Evolutionary conservation across 1,140 invertebrate genomes (phyloP).

Genomic region (Neodiprion lecontei): DNA sequence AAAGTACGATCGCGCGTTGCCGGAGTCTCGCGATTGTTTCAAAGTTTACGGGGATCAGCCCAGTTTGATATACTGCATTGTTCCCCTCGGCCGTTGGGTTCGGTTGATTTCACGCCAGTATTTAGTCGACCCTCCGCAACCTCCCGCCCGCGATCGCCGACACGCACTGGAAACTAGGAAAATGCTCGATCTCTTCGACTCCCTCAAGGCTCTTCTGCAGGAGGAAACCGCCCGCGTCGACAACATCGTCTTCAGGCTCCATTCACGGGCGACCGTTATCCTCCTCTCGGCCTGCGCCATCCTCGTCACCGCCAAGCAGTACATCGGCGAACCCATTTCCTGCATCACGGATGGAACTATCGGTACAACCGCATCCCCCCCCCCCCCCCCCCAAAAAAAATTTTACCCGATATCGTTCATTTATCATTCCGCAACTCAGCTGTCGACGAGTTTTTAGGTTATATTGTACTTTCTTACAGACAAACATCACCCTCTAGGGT

Average conservation of each 20-base stretch:
- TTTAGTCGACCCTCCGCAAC: no score
- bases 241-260: conserved; percentile 48
- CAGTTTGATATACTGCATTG: conserved; percentile 16
- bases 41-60: conserved; percentile 19
- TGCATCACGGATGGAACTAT: conserved; percentile 48
- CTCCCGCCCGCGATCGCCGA: not conserved
- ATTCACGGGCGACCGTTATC: conserved; percentile 46
- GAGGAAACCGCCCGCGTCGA: conserved; percentile 35
- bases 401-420: not conserved
- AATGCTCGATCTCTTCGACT: conserved; percentile 41
- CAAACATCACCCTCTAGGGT: no score
- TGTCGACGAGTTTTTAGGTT: no score
- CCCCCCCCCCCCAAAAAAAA: not conserved
- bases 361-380: conserved; percentile 32
- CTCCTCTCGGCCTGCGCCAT: conserved; percentile 46
- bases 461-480: no score
- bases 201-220: conserved; percentile 35
- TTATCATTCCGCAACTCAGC: no score
- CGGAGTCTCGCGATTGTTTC: not conserved
- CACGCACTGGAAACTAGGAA: not conserved
- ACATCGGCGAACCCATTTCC: conserved; percentile 65
- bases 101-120: not conserved
- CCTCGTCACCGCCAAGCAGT: conserved; percentile 58
- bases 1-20: conserved; percentile 24
- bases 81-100: not conserved